Conservation (phyloP, 2,797 vertebrate genomes). For the Girardinus metallicus region DNA sequence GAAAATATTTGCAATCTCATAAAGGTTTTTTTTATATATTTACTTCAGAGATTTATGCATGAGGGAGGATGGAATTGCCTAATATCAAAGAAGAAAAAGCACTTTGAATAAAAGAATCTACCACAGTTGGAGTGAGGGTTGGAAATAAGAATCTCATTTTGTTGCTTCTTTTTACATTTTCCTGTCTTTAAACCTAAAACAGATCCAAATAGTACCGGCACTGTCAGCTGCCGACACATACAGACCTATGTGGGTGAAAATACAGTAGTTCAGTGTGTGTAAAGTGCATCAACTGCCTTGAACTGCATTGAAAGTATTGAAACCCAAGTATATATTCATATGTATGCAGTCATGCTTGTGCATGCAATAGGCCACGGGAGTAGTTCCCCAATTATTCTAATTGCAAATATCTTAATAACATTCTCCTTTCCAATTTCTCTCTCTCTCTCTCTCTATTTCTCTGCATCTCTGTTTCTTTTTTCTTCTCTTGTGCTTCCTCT, state of each 20-base stretch:
- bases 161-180: neutral
- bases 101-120: neutral
- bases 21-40: neutral
- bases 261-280: neutral
- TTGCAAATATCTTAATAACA: constrained; percentile 51
- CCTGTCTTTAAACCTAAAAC: neutral
- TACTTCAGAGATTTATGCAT: neutral
- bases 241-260: constrained; percentile 29
- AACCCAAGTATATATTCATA: constrained; percentile 4
- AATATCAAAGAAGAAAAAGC: neutral
- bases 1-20: neutral
- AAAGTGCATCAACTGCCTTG: neutral
- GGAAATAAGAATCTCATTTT: neutral
- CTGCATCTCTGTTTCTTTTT: neutral
- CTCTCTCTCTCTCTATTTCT: neutral
- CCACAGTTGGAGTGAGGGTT: neutral
- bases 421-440: constrained; percentile 42
- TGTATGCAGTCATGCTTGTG: neutral
- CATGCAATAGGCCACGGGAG: constrained; percentile 22
- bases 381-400: constrained; percentile 32
- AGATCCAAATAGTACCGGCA: neutral
- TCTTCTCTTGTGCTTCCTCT: constrained; percentile 26
- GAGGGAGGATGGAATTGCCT: neutral
- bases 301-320: constrained; percentile 11
- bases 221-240: constrained; percentile 15